Evolutionary conservation across 2,113 vertebrate species (phyloP).

Genomic region (Cyprinodon variegatus): DNA sequence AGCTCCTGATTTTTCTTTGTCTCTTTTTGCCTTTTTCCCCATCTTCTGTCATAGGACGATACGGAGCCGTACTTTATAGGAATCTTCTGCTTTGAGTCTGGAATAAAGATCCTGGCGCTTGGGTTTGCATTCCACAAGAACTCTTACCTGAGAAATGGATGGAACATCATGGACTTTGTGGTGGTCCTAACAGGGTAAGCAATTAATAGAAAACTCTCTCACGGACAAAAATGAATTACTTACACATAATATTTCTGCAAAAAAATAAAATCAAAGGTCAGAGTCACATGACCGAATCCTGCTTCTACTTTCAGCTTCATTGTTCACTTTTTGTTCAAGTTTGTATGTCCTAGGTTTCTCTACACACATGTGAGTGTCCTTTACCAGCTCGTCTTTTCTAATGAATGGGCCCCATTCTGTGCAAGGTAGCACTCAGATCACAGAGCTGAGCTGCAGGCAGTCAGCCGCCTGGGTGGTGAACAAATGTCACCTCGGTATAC

Average conservation of each 20-base stretch:
- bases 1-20: not conserved
- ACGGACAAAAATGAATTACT: not conserved
- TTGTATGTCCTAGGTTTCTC: slow-evolving; percentile 7
- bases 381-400: slow-evolving; percentile 49
- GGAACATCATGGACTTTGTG: slow-evolving; percentile 79
- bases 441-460: slow-evolving; percentile 71
- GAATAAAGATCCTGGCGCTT: slow-evolving; percentile 76
- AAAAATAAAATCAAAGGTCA: not conserved
- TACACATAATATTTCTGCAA: not conserved
- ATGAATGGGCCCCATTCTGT: slow-evolving; percentile 68
- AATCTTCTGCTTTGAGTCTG: slow-evolving; percentile 77
- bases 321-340: not conserved
- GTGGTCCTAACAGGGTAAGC: slow-evolving; percentile 76
- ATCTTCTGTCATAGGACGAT: slow-evolving; percentile 57
- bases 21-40: not conserved
- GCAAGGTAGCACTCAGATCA: slow-evolving; percentile 73
- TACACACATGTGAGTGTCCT: slow-evolving; percentile 27
- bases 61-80: slow-evolving; percentile 79
- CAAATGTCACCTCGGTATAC: slow-evolving; percentile 72
- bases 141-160: slow-evolving; percentile 76
- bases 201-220: not conserved
- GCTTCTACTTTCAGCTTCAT: not conserved
- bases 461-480: slow-evolving; percentile 68
- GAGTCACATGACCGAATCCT: not conserved
- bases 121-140: slow-evolving; percentile 78